Evolutionary conservation across 2,888 invertebrate genomes (phyloP).

Genomic region (Mesochorus sp.): DNA sequence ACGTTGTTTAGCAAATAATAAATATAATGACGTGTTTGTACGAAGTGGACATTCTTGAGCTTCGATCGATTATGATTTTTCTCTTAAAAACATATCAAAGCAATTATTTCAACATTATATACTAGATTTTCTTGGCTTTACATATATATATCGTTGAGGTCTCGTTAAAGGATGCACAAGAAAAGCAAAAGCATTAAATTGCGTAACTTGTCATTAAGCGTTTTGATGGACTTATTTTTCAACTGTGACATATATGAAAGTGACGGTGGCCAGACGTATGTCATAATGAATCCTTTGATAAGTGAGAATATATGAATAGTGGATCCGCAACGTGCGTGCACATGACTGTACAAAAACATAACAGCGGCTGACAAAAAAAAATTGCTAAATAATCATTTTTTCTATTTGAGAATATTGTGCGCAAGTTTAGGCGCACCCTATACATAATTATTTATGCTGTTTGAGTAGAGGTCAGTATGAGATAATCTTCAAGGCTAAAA

Average conservation of each 20-base stretch:
- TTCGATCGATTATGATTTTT: too few species aligned
- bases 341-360: slow-evolving; percentile 4
- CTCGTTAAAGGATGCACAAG: too few species aligned
- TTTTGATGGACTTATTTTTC: background rate
- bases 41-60: too few species aligned
- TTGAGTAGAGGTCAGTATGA: slow-evolving; percentile 9
- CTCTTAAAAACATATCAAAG: too few species aligned
- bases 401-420: background rate
- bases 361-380: background rate
- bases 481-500: slow-evolving; percentile 53
- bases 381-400: background rate
- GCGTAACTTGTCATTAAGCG: background rate
- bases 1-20: too few species aligned
- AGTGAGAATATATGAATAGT: background rate
- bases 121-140: too few species aligned
- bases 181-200: background rate
- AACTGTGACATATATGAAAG: background rate
- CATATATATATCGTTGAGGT: too few species aligned
- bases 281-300: slow-evolving; percentile 11
- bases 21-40: too few species aligned
- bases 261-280: background rate
- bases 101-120: too few species aligned
- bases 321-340: slow-evolving; percentile 21
- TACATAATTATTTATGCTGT: slow-evolving; percentile 11
- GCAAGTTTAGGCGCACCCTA: background rate